A percentile compares a stretch with the other conserved stretches of the same genome.
Evolutionary conservation across 2,113 vertebrate species (phyloP).

Genomic region (Stigmatopora argus): DNA sequence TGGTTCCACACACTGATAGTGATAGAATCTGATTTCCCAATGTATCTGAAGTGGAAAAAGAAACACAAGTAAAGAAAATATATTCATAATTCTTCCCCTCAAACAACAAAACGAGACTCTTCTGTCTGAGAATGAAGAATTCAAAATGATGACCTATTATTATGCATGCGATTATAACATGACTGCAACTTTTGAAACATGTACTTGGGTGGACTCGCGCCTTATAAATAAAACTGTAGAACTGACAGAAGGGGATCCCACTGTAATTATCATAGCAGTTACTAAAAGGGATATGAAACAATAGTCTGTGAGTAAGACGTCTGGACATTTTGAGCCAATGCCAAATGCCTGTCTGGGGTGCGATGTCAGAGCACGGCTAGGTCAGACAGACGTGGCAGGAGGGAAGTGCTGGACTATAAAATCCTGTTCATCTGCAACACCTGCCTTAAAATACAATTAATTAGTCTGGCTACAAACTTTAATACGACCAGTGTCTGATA

Average conservation of each 20-base stretch:
- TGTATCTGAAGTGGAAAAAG: conserved; percentile 75
- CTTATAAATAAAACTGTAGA: conserved; percentile 41
- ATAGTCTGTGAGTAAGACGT: conserved; percentile 70
- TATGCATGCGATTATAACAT: conserved; percentile 22
- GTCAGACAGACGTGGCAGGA: conserved; percentile 49
- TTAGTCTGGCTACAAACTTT: conserved; percentile 54
- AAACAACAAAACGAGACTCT: background rate
- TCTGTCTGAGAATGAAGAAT: background rate
- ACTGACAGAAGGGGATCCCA: conserved; percentile 43
- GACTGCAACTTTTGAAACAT: conserved; percentile 46
- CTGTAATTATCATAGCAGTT: conserved; percentile 56
- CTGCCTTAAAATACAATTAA: conserved; percentile 45
- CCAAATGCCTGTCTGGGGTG: conserved; percentile 68
- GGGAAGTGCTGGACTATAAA: conserved; percentile 48
- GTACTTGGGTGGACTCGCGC: conserved; percentile 40
- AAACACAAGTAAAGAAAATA: background rate
- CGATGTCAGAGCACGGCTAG: conserved; percentile 47
- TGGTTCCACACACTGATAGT: conserved; percentile 99
- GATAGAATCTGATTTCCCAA: conserved; percentile 96
- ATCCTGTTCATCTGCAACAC: conserved; percentile 48
- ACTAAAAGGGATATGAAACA: conserved; percentile 64
- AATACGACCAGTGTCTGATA: conserved; percentile 30
- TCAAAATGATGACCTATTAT: background rate
- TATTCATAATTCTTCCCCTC: background rate
- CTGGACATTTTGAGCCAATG: conserved; percentile 64